These are phyloP conservation scores for Peromyscus polionotus DNA, from an alignment of 2,113 vertebrate species.

Conservation along the genomic window DNA sequence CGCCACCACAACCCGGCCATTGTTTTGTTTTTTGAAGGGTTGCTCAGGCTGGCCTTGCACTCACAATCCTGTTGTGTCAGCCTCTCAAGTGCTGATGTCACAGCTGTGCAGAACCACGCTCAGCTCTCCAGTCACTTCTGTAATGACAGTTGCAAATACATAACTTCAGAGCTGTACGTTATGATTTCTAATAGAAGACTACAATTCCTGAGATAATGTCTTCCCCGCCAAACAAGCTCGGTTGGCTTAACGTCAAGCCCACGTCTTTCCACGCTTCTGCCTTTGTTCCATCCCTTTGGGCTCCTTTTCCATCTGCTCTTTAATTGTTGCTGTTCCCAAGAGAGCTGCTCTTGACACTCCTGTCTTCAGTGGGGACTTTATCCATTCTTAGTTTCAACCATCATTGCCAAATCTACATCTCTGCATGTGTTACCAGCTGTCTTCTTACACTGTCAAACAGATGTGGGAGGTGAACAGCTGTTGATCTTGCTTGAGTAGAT, in stretches of 20 bases:
- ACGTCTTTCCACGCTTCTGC: neutral
- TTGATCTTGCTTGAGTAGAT: neutral
- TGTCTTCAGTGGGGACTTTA: neutral
- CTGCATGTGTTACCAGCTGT: conserved; percentile 9
- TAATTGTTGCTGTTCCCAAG: neutral
- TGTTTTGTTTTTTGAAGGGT: neutral
- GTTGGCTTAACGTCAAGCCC: neutral
- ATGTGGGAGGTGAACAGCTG: neutral
- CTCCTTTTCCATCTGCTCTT: conserved; percentile 7
- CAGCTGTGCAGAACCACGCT: fast-evolving
- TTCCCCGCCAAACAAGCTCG: neutral
- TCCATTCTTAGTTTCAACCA: neutral
- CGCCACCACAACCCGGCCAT: neutral
- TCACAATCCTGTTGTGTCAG: neutral
- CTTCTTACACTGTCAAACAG: neutral
- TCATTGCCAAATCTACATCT: neutral
- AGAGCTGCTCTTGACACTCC: neutral
- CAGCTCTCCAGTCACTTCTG: neutral
- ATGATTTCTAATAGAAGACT: neutral
- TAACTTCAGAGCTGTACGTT: neutral
- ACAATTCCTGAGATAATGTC: neutral
- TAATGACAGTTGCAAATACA: neutral
- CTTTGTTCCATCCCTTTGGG: neutral
- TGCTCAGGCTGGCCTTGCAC: neutral
- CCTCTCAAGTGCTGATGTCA: neutral